Evolutionary conservation across 1,140 invertebrate species (phyloP).

Genomic region (Sycophila sp.): DNA sequence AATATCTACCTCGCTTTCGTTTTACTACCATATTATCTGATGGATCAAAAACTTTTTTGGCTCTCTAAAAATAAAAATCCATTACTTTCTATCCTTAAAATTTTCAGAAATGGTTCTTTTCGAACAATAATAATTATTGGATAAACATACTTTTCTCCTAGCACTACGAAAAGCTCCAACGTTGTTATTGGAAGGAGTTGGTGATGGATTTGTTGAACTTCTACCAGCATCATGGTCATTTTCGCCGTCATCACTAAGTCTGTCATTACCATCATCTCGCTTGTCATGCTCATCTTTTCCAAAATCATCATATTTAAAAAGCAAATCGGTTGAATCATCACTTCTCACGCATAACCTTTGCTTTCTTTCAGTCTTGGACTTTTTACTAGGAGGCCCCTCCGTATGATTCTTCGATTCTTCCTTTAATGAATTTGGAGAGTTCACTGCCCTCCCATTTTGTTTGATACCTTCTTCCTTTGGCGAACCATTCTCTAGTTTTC

Average conservation of each 20-base stretch:
- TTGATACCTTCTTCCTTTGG: conserved; percentile 16
- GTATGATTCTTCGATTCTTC: conserved; percentile 43
- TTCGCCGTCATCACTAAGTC: conserved; percentile 59
- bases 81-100: not conserved
- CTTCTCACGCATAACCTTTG: conserved; percentile 58
- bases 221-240: conserved; percentile 58
- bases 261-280: conserved; percentile 51
- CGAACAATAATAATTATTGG: conserved; percentile 5
- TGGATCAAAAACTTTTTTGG: conserved; percentile 83
- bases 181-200: conserved; percentile 57
- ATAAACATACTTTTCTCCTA: conserved; percentile 57
- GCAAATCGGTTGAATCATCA: conserved; percentile 59
- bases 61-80: conserved; percentile 61
- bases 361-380: conserved; percentile 57
- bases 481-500: conserved; percentile 27
- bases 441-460: conserved; percentile 20
- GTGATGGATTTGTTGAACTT: conserved; percentile 61
- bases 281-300: conserved; percentile 53
- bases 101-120: conserved; percentile 4
- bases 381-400: conserved; percentile 43
- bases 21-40: conserved; percentile 78
- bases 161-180: conserved; percentile 58
- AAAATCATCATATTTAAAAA: conserved; percentile 61
- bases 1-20: conserved; percentile 72
- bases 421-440: conserved; percentile 29